Evolutionary conservation across 2,797 vertebrate genomes (phyloP), one percentile per base, ranked within the genome.

Genomic region (Oreochromis grahami): DNA sequence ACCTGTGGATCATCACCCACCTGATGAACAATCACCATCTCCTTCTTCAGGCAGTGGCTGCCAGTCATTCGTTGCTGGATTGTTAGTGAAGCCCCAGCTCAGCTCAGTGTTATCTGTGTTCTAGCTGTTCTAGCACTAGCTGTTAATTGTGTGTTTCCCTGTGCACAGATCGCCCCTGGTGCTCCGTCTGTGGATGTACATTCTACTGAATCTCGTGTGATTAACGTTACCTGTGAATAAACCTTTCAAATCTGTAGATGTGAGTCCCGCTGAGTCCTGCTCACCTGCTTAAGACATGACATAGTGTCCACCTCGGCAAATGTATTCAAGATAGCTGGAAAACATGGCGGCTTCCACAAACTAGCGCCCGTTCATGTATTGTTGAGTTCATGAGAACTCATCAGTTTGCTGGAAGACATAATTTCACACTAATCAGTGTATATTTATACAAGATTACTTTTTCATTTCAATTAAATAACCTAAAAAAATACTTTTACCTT

Each of bases 191-290:
- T 56, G 26, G 1, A 34, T 34, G 34, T 34, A 34, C 6, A 34
- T 34, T 34, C 34, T 34, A 7, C 34, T 34, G 34, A 34, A 34
- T 34, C 34, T 34, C 7, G 7, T 36, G 36, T 36, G 36, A 36
- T 36, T 36, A 36, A 36, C 8, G 8, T 36, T 36, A 8, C 36
- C 36, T 36, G 36, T 36, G 36, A 36, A 36, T 36, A 36, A 36
- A 36, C 36, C 8, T 36, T 36, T 36, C 8, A 5, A 36, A 8
- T 26, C 26, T 26, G 26, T 26, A 26, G 5, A 60, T 6, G 0
- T 11, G 56, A 58, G 5, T 58, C 55, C 2, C 2, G 26, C 26
- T 17, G 26, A 58, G 26, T 58, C 55, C 15, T 34, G 56, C 56
- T 60, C 0, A 5, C 56, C 29, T 34, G 8, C 56, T 34, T 34